A percentile compares a stretch with the other conserved stretches of the same genome.
These are phyloP conservation scores for Junonia oenone DNA, from an alignment of 2,888 invertebrate species.

Conservation along the genomic window DNA sequence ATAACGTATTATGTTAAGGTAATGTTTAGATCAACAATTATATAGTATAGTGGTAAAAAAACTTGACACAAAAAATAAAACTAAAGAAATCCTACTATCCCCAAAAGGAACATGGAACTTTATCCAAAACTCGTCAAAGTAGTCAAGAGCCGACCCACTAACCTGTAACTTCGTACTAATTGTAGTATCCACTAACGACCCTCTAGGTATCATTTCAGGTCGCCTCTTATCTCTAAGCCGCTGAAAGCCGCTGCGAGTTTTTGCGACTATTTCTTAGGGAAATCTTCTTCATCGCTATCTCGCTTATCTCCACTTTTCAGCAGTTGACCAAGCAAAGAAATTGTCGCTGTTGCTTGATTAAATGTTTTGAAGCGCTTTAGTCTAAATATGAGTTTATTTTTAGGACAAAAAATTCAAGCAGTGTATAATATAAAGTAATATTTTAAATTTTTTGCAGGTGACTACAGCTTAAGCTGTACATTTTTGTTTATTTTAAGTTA, in stretches of 20 bases:
- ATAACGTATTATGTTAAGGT: too few species aligned
- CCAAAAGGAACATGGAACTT: not conserved
- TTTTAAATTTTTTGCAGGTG: too few species aligned
- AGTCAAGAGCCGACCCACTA: constrained; percentile 26
- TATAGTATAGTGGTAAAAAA: too few species aligned
- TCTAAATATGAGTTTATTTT: too few species aligned
- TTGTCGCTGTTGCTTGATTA: not conserved
- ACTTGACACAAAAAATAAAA: too few species aligned
- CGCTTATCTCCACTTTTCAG: not conserved
- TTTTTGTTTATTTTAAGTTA: too few species aligned
- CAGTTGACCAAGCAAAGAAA: not conserved
- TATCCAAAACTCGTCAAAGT: constrained; percentile 11
- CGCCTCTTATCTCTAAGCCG: constrained; percentile 13
- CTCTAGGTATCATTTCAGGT: constrained; percentile 22
- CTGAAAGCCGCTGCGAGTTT: constrained; percentile 15
- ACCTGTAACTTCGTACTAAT: constrained; percentile 31
- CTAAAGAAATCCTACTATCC: too few species aligned
- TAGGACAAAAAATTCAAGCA: too few species aligned
- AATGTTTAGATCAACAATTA: too few species aligned
- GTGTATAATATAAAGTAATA: too few species aligned
- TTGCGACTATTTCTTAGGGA: constrained; percentile 11
- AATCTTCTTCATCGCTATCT: constrained; percentile 1
- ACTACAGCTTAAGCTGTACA: too few species aligned
- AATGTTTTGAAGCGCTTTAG: not conserved
- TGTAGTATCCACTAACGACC: constrained; percentile 32